Base-by-base conservation (phyloP, 2,888 invertebrate species). In the Epinotia demarniana region DNA sequence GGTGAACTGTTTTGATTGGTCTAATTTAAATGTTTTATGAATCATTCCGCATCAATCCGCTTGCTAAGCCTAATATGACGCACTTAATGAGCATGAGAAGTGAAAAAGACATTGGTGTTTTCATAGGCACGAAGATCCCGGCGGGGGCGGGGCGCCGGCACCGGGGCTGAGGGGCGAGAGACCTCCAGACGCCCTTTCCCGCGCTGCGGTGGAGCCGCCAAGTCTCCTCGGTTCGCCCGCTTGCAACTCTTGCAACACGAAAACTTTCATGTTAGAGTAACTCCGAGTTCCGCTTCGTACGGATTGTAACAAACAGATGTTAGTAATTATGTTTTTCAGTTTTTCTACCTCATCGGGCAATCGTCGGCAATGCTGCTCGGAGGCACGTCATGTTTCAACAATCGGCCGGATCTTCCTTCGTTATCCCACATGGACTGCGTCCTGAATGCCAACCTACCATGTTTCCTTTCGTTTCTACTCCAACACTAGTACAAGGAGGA, bases 181-280 rank as follows among this genome's bases (percentile, higher is more conserved):
- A 89, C 90, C 90, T 90, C 89, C 79, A 90, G 90, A 90, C 90
- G 87, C 82, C 90, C 89, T 90, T 85, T 80, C 77, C 67, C 61
- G 72, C 79, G 76, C 77, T 79, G 72, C 77, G 78, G 16, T 57
- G 58, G 46, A 13, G 64, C 46, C 55, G 57, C 64, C 16, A 23
- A 46, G 69, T 58, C 69, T 66, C 66, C 43, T 11, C 46, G 46
- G 3, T 43, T 57, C 39, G 58, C 23, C 58, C 18, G 12, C 62
- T 43, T 39, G 16, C 12, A 4, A 12, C 39, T 19, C 46, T 27
- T 49, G 23, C 53, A n/a, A 53, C n/a, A n/a, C 53, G 66, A 16
- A 6, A 2, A 2, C 23, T 67, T 12, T 19, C 58, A 46, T 46
- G 46, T 46, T 3, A 46, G 46, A 33, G 5, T 33, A 33, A 8